Conservation (phyloP, 1,140 invertebrate species). For the Drosophila athabasca region DNA sequence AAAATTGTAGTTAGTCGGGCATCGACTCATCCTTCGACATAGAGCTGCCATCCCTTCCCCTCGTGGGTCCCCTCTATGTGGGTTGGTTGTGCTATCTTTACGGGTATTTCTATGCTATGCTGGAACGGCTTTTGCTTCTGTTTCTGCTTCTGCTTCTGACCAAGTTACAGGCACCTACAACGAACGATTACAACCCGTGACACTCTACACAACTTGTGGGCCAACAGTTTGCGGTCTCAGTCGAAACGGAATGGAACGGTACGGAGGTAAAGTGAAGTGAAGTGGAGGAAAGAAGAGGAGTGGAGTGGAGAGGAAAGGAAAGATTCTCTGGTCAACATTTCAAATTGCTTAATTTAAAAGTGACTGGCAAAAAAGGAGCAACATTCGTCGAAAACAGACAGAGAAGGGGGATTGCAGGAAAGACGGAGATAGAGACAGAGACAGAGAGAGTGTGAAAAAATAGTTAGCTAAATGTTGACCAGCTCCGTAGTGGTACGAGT, state of each 20-base stretch:
- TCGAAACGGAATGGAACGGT: background rate
- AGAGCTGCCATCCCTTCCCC: slow-evolving; percentile 1
- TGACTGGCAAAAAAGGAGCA: slow-evolving; percentile 60
- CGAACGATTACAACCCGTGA: slow-evolving; percentile 74
- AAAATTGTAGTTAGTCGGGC: slow-evolving; percentile 56
- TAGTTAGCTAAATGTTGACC: slow-evolving; percentile 72
- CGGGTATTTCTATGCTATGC: slow-evolving; percentile 19
- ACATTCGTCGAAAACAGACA: slow-evolving; percentile 1
- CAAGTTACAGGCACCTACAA: slow-evolving; percentile 68
- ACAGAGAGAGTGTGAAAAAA: slow-evolving; percentile 51
- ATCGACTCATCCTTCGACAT: slow-evolving; percentile 67
- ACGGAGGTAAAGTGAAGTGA: slow-evolving; percentile 3
- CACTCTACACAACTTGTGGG: slow-evolving; percentile 74
- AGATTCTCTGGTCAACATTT: slow-evolving; percentile 68
- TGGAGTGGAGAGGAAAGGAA: slow-evolving; percentile 19
- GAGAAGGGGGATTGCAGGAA: background rate
- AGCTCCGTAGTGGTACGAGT: slow-evolving; percentile 45
- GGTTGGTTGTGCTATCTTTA: slow-evolving; percentile 53
- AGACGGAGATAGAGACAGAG: background rate
- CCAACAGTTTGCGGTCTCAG: slow-evolving; percentile 54
- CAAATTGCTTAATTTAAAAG: slow-evolving; percentile 81
- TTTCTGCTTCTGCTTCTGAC: slow-evolving; percentile 19
- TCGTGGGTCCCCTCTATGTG: slow-evolving; percentile 38
- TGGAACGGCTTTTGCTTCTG: slow-evolving; percentile 15
- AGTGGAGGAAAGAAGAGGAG: background rate